Percentiles rank a stretch among this genome's conserved stretches.
phyloP scores from a whole-genome alignment of 2,888 invertebrate species.

The Electrophaes corylata region DNA sequence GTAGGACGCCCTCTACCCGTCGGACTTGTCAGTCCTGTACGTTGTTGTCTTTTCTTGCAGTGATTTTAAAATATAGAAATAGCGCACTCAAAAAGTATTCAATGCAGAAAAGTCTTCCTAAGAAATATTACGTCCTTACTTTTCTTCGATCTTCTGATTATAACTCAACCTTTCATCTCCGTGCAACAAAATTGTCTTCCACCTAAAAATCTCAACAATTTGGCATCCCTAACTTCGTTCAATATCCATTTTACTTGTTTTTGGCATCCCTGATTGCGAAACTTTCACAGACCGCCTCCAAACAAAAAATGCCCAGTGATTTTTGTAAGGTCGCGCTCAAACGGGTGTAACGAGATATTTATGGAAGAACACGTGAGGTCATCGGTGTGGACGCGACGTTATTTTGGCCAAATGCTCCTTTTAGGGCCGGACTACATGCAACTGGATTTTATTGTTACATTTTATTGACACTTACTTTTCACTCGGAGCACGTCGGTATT shows the following conservation, averaged over 20 bases:
- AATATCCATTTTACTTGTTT: constrained; percentile 59
- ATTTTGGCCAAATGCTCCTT: constrained; percentile 52
- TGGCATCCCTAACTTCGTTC: constrained; percentile 31
- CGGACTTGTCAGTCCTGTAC: too few species aligned
- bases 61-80: too few species aligned
- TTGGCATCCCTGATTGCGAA: constrained; percentile 67
- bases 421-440: constrained; percentile 45
- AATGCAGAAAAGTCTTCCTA: neutral
- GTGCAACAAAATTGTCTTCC: constrained; percentile 15
- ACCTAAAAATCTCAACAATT: constrained; percentile 26
- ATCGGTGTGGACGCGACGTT: constrained; percentile 54
- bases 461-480: neutral
- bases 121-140: neutral
- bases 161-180: neutral
- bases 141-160: neutral
- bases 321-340: constrained; percentile 57
- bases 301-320: constrained; percentile 62
- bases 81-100: neutral
- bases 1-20: too few species aligned
- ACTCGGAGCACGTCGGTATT: neutral
- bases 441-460: neutral
- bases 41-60: too few species aligned
- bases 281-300: constrained; percentile 60
- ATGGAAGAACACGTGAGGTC: constrained; percentile 65
- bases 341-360: constrained; percentile 72